These are phyloP conservation scores for Macrocentrus cingulum DNA, from an alignment of 1,140 invertebrate genomes.

Conservation along the genomic window DNA sequence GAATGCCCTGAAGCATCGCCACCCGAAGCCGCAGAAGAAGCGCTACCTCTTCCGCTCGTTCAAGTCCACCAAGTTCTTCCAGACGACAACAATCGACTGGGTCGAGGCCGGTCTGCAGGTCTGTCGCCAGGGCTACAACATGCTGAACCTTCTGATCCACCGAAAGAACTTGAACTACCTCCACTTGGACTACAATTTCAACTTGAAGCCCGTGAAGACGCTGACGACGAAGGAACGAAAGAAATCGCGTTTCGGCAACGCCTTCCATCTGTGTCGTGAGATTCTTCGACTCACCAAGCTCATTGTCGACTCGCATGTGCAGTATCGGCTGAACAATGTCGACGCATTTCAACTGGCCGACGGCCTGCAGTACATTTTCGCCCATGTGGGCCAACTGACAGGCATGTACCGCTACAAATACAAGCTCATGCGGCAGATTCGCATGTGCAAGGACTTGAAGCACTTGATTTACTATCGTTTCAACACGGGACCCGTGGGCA, in stretches of 20 bases:
- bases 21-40: slow-evolving; percentile 98
- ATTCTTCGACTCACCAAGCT: slow-evolving; percentile 96
- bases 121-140: slow-evolving; percentile 99
- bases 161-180: slow-evolving; percentile 99
- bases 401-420: slow-evolving; percentile 99
- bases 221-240: slow-evolving; percentile 99
- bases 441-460: slow-evolving; percentile 99
- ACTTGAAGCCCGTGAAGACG: slow-evolving; percentile 99
- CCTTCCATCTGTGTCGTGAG: slow-evolving; percentile 98
- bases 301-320: slow-evolving; percentile 98
- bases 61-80: slow-evolving; percentile 99
- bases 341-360: slow-evolving; percentile 99
- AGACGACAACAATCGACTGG: slow-evolving; percentile 99
- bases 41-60: slow-evolving; percentile 97
- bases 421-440: slow-evolving; percentile 98
- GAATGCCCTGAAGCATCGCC: slow-evolving; percentile 95
- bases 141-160: slow-evolving; percentile 98
- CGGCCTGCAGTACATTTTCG: slow-evolving; percentile 99
- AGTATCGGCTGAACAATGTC: slow-evolving; percentile 98
- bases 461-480: slow-evolving; percentile 99
- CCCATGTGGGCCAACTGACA: slow-evolving; percentile 98
- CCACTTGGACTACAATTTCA: slow-evolving; percentile 99
- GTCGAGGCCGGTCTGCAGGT: slow-evolving; percentile 98
- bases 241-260: slow-evolving; percentile 99
- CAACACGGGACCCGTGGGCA: slow-evolving; percentile 97